Evolutionary conservation across 2,888 invertebrate species (phyloP).

Genomic region (Drosophila helvetica): DNA sequence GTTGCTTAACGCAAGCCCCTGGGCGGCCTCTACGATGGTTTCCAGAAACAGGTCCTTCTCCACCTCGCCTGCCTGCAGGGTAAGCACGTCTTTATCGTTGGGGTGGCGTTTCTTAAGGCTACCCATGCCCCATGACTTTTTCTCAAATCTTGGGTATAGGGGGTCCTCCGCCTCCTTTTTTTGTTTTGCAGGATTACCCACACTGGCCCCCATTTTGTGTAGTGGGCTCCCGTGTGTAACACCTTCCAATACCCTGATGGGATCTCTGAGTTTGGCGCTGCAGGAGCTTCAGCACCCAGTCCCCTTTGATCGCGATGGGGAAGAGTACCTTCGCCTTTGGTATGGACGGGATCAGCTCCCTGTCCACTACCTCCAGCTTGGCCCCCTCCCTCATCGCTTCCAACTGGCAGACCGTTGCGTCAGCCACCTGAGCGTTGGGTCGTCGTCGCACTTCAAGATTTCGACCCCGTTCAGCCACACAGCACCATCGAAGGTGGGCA

Average conservation of each 20-base stretch:
- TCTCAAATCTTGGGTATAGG: not conserved
- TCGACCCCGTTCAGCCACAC: not conserved
- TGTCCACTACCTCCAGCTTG: too few relatives aligned
- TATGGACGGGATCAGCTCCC: too few relatives aligned
- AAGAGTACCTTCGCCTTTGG: too few relatives aligned
- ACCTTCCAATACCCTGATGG: too few relatives aligned
- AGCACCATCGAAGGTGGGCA: not conserved
- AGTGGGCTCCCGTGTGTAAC: not conserved
- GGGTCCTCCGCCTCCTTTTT: not conserved
- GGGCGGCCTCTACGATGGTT: too few relatives aligned
- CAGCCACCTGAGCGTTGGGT: not conserved
- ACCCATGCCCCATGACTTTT: not conserved
- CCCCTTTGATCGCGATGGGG: too few relatives aligned
- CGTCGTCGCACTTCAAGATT: not conserved
- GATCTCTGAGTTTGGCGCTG: too few relatives aligned
- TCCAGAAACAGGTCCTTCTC: too few relatives aligned
- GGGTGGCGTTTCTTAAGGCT: not conserved
- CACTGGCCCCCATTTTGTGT: not conserved
- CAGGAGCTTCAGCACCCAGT: too few relatives aligned
- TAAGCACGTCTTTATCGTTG: too few relatives aligned
- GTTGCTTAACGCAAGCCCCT: too few relatives aligned
- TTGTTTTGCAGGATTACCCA: not conserved
- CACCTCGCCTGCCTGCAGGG: conserved; percentile 5
- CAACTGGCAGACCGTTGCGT: not conserved
- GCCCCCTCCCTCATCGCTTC: not conserved